Base-by-base conservation (phyloP, 2,888 invertebrate species). In the Ornithoptera alexandrae region DNA sequence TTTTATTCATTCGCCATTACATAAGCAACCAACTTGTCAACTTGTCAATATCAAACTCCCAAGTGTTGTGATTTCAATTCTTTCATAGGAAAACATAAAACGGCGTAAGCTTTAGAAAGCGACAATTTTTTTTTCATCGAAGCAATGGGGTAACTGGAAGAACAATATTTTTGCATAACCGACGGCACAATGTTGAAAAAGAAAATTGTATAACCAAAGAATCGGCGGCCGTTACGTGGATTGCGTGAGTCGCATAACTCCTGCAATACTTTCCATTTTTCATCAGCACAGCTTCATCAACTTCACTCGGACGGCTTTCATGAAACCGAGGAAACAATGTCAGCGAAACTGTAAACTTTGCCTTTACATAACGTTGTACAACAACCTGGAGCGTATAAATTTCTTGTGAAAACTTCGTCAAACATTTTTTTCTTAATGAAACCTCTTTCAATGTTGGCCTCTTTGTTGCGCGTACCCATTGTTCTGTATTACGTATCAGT, bases 121-220 rank as follows among this genome's bases (percentile, higher is more conserved):
- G n/a, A 53, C 39, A 39, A 39, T 10, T 39, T 39, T 39, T 10
- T 53, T 17, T 53, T 15, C 8, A 4, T 30, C 2, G 6, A 17
- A 53, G n/a, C 53, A 53, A 53, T 53, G n/a, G n/a, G n/a, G 53
- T 53, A 53, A 53, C 17, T 53, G 53, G 63, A 63, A n/a, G n/a
- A 68, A 59, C 2, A 18, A 64, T 56, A 69, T 36, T 39, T 68
- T 68, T 60, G 20, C 64, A 60, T 36, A 59, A 64, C 64, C 12
- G n/a, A 1, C 22, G 12, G 20, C 17, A 39, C n/a, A 46, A 39
- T 39, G 8, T 58, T 20, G 12, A 39, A 61, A 39, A 67, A 57
- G 42, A 42, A 68, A 60, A 64, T 69, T 69, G 53, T 24, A 59
- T 64, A 69, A 64, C 53, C 24, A 22, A 68, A 24, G 42, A 60